Percentiles rank a stretch among this genome's conserved stretches.
Conservation (phyloP, 2,113 vertebrate genomes). For the Anser cygnoides region DNA sequence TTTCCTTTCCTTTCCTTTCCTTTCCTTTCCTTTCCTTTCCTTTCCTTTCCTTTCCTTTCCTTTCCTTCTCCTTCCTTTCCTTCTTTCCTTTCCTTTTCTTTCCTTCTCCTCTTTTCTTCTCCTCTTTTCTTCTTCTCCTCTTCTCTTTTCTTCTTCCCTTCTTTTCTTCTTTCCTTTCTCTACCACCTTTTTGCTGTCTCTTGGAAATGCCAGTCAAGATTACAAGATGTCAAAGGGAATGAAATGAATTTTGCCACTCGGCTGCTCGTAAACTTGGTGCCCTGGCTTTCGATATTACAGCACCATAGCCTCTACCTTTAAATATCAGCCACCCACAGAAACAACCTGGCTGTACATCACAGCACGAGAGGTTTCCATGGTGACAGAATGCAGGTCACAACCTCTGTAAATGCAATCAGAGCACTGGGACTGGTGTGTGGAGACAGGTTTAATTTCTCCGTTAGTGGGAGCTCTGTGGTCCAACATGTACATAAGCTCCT, state of each 20-base stretch:
- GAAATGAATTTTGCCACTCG: conserved; percentile 36
- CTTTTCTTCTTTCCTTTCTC: not conserved
- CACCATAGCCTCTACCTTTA: conserved; percentile 68
- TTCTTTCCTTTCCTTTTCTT: too few relatives aligned
- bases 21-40: too few relatives aligned
- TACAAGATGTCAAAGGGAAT: not conserved
- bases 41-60: too few relatives aligned
- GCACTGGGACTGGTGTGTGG: conserved; percentile 76
- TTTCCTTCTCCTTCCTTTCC: too few relatives aligned
- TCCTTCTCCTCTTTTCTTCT: too few relatives aligned
- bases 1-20: too few relatives aligned
- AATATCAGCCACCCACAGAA: conserved; percentile 75
- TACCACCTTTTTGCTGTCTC: not conserved
- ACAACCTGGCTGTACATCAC: conserved; percentile 67
- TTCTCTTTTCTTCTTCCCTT: not conserved
- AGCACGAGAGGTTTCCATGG: conserved; percentile 81
- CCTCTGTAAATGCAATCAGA: conserved; percentile 82
- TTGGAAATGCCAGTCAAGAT: not conserved
- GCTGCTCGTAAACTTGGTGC: conserved; percentile 21
- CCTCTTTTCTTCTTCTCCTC: too few relatives aligned
- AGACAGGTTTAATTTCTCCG: conserved; percentile 81
- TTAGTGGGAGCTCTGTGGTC: conserved; percentile 75
- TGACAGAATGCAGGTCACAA: conserved; percentile 78
- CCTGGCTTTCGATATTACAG: conserved; percentile 27
- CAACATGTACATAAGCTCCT: conserved; percentile 57